These are phyloP conservation scores for Paramisgurnus dabryanus DNA, from an alignment of 2,113 vertebrate genomes.

Conservation along the genomic window DNA sequence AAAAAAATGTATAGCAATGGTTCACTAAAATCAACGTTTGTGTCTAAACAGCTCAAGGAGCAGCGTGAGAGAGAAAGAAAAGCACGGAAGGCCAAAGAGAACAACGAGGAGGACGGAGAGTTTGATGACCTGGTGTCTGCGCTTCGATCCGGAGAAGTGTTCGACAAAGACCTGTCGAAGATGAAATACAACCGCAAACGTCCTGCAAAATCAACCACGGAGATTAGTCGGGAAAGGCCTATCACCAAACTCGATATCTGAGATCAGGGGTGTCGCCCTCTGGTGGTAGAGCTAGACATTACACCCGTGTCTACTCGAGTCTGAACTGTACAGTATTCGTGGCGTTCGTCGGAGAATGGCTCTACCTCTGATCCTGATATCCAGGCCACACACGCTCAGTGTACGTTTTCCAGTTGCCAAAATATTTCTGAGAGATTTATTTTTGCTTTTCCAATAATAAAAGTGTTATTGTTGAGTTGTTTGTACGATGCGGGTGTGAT, in stretches of 20 bases:
- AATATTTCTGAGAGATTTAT: slow-evolving; percentile 27
- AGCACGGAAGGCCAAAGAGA: slow-evolving; percentile 73
- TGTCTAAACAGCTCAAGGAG: slow-evolving; percentile 79
- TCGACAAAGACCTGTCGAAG: slow-evolving; percentile 88
- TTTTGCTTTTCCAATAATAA: slow-evolving; percentile 12
- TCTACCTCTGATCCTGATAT: neutral
- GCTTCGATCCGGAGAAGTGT: slow-evolving; percentile 84
- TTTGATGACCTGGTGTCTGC: slow-evolving; percentile 88
- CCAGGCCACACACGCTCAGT: neutral
- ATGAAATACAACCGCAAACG: slow-evolving; percentile 87
- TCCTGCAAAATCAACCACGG: slow-evolving; percentile 73
- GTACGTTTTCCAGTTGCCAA: slow-evolving; percentile 43
- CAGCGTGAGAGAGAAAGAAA: slow-evolving; percentile 83
- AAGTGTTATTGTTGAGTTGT: slow-evolving; percentile 28
- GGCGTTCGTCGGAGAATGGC: neutral
- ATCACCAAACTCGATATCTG: slow-evolving; percentile 81
- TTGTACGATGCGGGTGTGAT: slow-evolving; percentile 23
- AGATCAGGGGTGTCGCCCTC: slow-evolving; percentile 15
- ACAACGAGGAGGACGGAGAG: slow-evolving; percentile 80
- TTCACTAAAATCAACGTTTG: neutral
- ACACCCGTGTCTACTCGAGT: neutral
- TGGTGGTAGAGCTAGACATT: neutral
- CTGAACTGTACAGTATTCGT: neutral
- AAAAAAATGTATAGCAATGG: too few relatives aligned
- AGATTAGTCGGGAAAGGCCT: slow-evolving; percentile 79